Conservation (phyloP, 2,113 vertebrate genomes). For the Myxocyprinus asiaticus region DNA sequence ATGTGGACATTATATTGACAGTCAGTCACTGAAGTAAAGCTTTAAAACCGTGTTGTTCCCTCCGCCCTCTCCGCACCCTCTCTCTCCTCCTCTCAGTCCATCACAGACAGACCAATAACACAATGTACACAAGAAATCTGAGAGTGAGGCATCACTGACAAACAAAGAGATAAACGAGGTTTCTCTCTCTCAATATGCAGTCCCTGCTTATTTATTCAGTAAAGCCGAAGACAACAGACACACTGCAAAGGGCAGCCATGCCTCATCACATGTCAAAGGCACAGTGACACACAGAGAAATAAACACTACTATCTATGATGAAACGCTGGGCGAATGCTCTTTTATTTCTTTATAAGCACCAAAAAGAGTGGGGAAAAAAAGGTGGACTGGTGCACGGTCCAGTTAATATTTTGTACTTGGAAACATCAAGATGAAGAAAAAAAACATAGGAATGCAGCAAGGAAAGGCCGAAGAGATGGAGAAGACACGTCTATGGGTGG, state of each 20-base stretch:
- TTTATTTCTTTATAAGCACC: neutral
- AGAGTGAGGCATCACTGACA: conserved; percentile 42
- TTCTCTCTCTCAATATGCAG: conserved; percentile 38
- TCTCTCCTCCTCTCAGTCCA: neutral
- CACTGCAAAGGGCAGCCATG: conserved; percentile 43
- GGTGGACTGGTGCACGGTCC: conserved; percentile 29
- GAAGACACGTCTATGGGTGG: neutral
- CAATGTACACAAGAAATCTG: conserved; percentile 40
- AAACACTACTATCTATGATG: conserved; percentile 25
- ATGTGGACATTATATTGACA: no score
- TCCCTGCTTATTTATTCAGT: conserved; percentile 49
- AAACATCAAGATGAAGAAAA: conserved; percentile 8
- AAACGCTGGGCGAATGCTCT: neutral
- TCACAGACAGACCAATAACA: conserved; percentile 33
- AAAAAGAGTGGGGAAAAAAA: neutral
- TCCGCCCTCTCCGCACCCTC: neutral
- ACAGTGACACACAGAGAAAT: conserved; percentile 19
- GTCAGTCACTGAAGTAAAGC: neutral
- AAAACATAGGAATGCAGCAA: neutral
- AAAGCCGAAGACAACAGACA: conserved; percentile 47
- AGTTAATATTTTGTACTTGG: conserved; percentile 28
- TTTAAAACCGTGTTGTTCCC: conserved; percentile 12
- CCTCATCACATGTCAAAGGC: conserved; percentile 42
- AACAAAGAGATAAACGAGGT: conserved; percentile 40
- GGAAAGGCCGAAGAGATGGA: neutral